A percentile compares a stretch with the other conserved stretches of the same genome.
These are phyloP conservation scores for Rhynchonycteris naso DNA, from an alignment of 2,797 vertebrate species.

Conservation along the genomic window DNA sequence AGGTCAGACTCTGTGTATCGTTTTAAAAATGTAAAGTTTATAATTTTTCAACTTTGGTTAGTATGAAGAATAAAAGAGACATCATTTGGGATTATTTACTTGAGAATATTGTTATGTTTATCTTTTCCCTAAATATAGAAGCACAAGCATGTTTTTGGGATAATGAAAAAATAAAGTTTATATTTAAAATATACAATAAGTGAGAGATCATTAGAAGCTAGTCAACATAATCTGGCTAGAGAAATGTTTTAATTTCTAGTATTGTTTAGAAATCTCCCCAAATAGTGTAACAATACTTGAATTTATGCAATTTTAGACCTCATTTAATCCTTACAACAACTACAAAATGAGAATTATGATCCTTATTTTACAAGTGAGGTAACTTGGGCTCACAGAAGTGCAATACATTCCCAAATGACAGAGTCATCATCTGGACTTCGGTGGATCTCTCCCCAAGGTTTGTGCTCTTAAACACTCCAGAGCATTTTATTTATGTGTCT, in stretches of 20 bases:
- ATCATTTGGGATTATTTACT: constrained; percentile 1
- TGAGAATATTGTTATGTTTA: constrained; percentile 2
- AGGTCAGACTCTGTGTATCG: neutral
- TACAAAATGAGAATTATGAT: constrained; percentile 34
- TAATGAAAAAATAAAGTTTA: constrained; percentile 14
- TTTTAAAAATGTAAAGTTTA: neutral
- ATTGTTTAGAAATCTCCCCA: neutral
- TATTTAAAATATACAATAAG: constrained; percentile 1
- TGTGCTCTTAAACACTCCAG: neutral
- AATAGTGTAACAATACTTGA: constrained; percentile 1
- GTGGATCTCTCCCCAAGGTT: neutral
- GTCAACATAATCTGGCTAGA: neutral
- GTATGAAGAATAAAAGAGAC: neutral
- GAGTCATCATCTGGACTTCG: neutral
- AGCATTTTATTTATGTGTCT: neutral
- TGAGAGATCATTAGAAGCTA: neutral
- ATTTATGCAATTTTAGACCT: constrained; percentile 35
- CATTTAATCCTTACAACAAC: constrained; percentile 40
- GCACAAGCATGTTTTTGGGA: neutral
- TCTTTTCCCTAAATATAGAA: constrained; percentile 1
- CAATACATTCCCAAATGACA: constrained; percentile 25
- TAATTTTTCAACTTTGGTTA: constrained; percentile 3
- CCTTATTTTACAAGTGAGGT: neutral
- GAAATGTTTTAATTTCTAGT: neutral
- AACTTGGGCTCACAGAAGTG: neutral